A percentile compares a stretch with the other conserved stretches of the same genome.
Conservation (phyloP, 2,113 vertebrate species). For the Lycocorax pyrrhopterus region DNA sequence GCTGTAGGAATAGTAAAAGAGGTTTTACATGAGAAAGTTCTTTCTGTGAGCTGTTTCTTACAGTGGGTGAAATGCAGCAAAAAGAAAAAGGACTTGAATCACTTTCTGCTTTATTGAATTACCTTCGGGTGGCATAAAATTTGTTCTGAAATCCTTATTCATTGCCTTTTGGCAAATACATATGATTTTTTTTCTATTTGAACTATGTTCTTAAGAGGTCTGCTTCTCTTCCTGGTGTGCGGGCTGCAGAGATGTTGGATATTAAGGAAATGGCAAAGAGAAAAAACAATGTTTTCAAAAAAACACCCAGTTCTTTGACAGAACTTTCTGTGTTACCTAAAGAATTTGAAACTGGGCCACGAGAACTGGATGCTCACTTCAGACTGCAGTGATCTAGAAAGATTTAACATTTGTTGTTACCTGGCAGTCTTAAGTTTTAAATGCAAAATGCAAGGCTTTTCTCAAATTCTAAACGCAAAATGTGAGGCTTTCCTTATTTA, state of each 20-base stretch:
- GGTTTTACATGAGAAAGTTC: slow-evolving; percentile 2
- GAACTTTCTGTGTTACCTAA: neutral
- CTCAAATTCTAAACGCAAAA: neutral
- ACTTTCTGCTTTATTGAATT: slow-evolving; percentile 5
- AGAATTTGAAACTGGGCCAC: neutral
- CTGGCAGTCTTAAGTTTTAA: neutral
- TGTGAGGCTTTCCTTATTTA: neutral
- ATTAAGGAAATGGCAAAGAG: neutral
- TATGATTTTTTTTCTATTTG: neutral
- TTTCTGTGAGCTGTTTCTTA: neutral
- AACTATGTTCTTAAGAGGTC: neutral
- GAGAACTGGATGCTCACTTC: neutral
- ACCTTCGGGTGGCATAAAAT: neutral
- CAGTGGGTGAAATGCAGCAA: neutral
- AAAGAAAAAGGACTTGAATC: neutral
- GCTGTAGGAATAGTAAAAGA: slow-evolving; percentile 1
- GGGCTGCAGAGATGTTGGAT: neutral
- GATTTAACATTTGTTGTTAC: neutral
- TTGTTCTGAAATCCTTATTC: neutral
- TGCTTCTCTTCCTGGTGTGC: neutral
- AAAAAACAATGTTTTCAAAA: neutral
- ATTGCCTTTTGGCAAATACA: neutral
- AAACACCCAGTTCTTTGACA: neutral
- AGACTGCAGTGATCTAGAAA: neutral
- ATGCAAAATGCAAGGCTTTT: neutral